phyloP scores from a whole-genome alignment of 2,797 vertebrate species.

The Erethizon dorsatum region DNA sequence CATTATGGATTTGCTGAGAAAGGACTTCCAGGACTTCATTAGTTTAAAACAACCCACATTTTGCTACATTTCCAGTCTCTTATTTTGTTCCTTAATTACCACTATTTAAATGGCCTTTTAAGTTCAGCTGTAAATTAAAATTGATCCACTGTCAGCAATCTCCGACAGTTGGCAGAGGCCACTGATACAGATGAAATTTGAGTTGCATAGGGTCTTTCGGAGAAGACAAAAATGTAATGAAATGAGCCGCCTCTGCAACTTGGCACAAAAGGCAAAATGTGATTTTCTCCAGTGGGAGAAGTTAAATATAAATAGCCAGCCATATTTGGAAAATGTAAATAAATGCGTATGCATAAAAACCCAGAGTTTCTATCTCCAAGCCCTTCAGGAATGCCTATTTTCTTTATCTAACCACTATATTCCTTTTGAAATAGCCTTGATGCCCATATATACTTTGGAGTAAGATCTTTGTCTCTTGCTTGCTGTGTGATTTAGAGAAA shows the following conservation, averaged over 20 bases:
- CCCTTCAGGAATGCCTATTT: background rate
- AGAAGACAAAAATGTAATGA: constrained; percentile 77
- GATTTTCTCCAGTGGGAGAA: constrained; percentile 65
- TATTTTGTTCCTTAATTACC: constrained; percentile 85
- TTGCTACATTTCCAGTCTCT: constrained; percentile 75
- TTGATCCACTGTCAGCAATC: constrained; percentile 82
- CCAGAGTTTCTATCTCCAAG: background rate
- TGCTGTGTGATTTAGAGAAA: background rate
- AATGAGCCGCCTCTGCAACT: constrained; percentile 76
- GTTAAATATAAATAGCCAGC: constrained; percentile 77
- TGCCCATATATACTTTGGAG: background rate
- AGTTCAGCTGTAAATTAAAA: constrained; percentile 83
- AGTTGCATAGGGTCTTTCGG: constrained; percentile 72
- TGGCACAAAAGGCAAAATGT: constrained; percentile 67
- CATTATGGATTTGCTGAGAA: constrained; percentile 48
- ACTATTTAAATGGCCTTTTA: constrained; percentile 80
- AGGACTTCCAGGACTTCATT: constrained; percentile 67
- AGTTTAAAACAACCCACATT: constrained; percentile 69
- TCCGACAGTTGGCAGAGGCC: constrained; percentile 62
- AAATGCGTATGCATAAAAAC: constrained; percentile 47
- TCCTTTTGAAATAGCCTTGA: constrained; percentile 60
- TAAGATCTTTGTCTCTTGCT: background rate
- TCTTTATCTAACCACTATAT: constrained; percentile 2
- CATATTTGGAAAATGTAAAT: constrained; percentile 78
- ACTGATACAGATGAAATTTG: constrained; percentile 78